phyloP scores from a whole-genome alignment of 1,140 invertebrate genomes.

The Planococcus citri region DNA sequence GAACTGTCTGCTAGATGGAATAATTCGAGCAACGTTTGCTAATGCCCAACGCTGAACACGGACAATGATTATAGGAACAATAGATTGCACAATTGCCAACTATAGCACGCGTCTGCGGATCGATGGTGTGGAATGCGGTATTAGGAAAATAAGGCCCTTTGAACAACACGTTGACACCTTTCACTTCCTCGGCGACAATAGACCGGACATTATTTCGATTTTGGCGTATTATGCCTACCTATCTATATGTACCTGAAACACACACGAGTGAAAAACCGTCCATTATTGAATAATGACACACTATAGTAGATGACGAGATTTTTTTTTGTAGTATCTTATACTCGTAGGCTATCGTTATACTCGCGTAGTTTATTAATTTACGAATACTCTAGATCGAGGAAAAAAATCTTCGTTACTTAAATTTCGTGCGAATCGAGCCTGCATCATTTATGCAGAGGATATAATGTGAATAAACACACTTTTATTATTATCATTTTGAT shows the following conservation, averaged over 20 bases:
- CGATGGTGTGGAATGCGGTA: neutral
- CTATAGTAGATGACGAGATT: no score
- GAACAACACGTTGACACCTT: neutral
- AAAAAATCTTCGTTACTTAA: no score
- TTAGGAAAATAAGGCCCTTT: neutral
- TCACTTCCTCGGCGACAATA: neutral
- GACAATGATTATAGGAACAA: neutral
- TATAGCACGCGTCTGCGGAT: neutral
- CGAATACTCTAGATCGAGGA: no score
- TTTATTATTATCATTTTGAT: neutral
- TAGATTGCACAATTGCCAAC: neutral
- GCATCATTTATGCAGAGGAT: no score
- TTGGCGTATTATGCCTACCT: no score
- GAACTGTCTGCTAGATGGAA: neutral
- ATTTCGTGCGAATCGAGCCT: no score
- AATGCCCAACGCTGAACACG: neutral
- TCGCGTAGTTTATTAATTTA: no score
- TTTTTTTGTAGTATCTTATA: no score
- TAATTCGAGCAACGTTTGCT: neutral
- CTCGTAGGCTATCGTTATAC: no score
- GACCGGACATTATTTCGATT: neutral
- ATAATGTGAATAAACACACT: no score
- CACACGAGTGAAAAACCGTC: neutral
- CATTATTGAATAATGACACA: neutral
- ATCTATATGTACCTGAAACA: neutral